These are phyloP conservation scores for Brachypalpus laphriformis DNA, from an alignment of 2,888 invertebrate species.

Conservation along the genomic window DNA sequence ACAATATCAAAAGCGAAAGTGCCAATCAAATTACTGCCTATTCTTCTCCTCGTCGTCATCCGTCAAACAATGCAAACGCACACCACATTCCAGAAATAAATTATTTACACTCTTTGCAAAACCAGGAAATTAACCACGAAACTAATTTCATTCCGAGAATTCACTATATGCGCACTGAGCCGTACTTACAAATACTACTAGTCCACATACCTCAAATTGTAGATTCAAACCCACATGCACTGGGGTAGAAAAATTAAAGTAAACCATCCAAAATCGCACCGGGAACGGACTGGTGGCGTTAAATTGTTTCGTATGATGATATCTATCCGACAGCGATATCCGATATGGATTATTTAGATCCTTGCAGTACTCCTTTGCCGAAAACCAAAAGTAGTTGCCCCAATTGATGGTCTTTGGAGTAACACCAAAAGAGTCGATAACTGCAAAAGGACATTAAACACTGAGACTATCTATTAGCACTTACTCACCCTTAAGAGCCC, in stretches of 20 bases:
- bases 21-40: neutral
- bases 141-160: conserved; percentile 13
- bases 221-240: conserved; percentile 77
- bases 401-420: conserved; percentile 77
- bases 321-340: conserved; percentile 76
- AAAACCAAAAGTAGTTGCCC: conserved; percentile 79
- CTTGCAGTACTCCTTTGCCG: conserved; percentile 76
- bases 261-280: conserved; percentile 77
- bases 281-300: conserved; percentile 77
- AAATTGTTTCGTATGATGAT: conserved; percentile 66
- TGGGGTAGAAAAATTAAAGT: conserved; percentile 78
- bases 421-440: conserved; percentile 77
- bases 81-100: conserved; percentile 16
- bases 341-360: conserved; percentile 77
- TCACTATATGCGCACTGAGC: neutral
- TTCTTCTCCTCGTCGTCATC: neutral
- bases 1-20: neutral
- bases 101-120: conserved; percentile 9
- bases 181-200: neutral
- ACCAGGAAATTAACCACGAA: conserved; percentile 49
- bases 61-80: neutral
- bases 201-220: conserved; percentile 77
- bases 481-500: conserved; percentile 78
- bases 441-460: conserved; percentile 66
- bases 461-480: too few relatives aligned